Conservation (phyloP, 2,888 invertebrate genomes). For the Sarcophaga caerulescens region DNA sequence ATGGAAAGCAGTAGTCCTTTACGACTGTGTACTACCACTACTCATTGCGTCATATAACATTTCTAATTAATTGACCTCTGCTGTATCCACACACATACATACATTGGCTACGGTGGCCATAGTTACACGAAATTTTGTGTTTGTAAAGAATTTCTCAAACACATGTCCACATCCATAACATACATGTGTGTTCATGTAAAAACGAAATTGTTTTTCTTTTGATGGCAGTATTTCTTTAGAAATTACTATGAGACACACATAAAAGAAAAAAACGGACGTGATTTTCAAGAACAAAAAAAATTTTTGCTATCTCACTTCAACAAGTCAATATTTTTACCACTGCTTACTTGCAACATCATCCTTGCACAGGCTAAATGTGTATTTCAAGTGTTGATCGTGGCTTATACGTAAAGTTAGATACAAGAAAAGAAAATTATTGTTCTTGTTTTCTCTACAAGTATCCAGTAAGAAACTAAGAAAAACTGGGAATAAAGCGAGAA, state of each 20-base stretch:
- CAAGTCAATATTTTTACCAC: conserved; percentile 34
- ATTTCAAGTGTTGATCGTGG: too few species aligned
- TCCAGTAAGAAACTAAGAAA: too few species aligned
- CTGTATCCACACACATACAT: not conserved
- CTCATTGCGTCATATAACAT: not conserved
- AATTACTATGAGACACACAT: not conserved
- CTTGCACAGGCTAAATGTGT: too few species aligned
- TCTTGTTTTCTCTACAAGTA: too few species aligned
- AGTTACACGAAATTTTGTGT: not conserved
- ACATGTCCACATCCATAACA: not conserved
- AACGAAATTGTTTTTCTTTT: conserved; percentile 1
- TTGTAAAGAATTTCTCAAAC: not conserved
- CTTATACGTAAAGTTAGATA: too few species aligned
- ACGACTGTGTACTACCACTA: too few species aligned
- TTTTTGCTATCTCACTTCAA: conserved; percentile 11
- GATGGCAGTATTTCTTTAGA: not conserved
- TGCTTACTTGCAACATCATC: too few species aligned
- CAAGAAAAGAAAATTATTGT: too few species aligned
- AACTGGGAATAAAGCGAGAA: too few species aligned
- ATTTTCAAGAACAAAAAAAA: conserved; percentile 40
- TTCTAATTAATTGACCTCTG: not conserved
- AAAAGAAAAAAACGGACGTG: conserved; percentile 39
- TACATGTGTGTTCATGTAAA: not conserved
- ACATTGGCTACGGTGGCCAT: too few species aligned
- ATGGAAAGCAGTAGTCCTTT: too few species aligned